These are phyloP conservation scores for Elmis aenea DNA, from an alignment of 2,888 invertebrate species.

Conservation along the genomic window DNA sequence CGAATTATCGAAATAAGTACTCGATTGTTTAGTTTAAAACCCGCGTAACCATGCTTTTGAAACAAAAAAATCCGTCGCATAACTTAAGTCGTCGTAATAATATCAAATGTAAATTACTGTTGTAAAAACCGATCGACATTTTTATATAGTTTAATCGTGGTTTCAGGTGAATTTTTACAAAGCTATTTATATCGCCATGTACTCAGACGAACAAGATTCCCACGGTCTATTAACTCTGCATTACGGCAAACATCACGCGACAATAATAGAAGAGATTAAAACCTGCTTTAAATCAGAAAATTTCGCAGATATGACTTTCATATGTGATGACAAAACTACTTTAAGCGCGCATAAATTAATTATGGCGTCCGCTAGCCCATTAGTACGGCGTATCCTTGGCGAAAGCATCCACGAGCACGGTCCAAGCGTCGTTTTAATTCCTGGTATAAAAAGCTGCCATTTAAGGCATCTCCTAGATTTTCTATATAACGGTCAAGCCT, in stretches of 20 bases:
- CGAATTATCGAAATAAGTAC: no score
- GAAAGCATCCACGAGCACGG: slow-evolving; percentile 66
- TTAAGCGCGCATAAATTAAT: slow-evolving; percentile 80
- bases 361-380: slow-evolving; percentile 81
- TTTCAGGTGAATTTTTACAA: slow-evolving; percentile 36
- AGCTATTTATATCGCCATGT: slow-evolving; percentile 49
- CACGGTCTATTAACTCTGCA: slow-evolving; percentile 82
- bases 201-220: slow-evolving; percentile 51
- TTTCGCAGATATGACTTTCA: slow-evolving; percentile 80
- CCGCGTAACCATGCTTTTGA: no score
- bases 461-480: slow-evolving; percentile 79
- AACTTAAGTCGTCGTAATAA: no score
- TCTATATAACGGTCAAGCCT: slow-evolving; percentile 80
- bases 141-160: slow-evolving; percentile 10
- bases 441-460: slow-evolving; percentile 74
- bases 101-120: no score
- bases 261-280: slow-evolving; percentile 84
- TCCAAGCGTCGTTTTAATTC: slow-evolving; percentile 76
- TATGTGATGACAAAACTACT: slow-evolving; percentile 79
- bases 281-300: slow-evolving; percentile 83
- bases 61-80: no score
- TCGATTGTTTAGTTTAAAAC: no score
- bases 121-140: no score
- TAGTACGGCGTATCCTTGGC: slow-evolving; percentile 72
- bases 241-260: slow-evolving; percentile 90